A percentile compares a stretch with the other conserved stretches of the same genome.
These are phyloP conservation scores for Noctua janthe DNA, from an alignment of 2,888 invertebrate species.

Conservation along the genomic window DNA sequence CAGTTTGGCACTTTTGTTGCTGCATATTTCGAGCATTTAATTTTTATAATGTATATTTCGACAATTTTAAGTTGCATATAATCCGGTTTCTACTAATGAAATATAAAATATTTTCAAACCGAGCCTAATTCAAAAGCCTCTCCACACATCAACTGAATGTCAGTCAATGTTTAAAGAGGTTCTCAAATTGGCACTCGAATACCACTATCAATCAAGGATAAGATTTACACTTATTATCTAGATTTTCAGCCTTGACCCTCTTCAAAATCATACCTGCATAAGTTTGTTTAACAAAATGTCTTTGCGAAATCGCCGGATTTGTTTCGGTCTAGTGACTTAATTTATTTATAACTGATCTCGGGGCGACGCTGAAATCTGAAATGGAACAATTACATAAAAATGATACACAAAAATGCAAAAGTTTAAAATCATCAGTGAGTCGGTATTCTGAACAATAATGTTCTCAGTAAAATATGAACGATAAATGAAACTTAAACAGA, in stretches of 20 bases:
- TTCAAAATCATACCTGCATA: background rate
- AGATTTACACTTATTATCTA: slow-evolving; percentile 2
- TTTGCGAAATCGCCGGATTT: background rate
- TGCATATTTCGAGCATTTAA: too few relatives aligned
- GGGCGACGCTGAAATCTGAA: background rate
- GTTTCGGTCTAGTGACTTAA: background rate
- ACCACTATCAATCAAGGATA: slow-evolving; percentile 32
- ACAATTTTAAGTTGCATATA: background rate
- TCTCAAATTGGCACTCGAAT: slow-evolving; percentile 34
- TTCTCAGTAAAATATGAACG: background rate
- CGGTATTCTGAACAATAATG: background rate
- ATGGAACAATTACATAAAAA: background rate
- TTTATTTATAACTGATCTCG: background rate
- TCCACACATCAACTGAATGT: slow-evolving; percentile 15
- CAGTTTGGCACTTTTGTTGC: too few relatives aligned
- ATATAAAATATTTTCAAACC: background rate
- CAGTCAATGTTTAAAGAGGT: slow-evolving; percentile 42
- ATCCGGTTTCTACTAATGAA: background rate
- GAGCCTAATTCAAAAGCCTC: slow-evolving; percentile 27
- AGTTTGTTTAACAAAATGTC: background rate
- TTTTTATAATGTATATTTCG: background rate
- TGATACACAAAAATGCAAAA: too few relatives aligned
- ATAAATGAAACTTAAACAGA: background rate
- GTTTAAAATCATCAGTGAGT: background rate
- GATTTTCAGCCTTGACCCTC: slow-evolving; percentile 36